Base-by-base conservation (phyloP, 2,113 vertebrate genomes). In the Coturnix japonica region DNA sequence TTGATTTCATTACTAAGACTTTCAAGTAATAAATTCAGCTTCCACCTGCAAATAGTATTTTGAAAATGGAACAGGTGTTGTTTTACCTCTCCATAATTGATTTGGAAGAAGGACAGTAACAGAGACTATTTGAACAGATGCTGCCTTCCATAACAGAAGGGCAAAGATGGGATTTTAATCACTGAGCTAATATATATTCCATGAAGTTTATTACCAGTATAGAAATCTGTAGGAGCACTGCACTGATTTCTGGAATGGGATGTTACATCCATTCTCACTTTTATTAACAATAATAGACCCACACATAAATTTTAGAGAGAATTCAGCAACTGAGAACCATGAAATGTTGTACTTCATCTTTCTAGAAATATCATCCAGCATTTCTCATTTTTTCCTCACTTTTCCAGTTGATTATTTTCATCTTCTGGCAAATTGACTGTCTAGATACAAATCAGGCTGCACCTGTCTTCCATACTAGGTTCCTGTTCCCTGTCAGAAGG, bases 81-180 rank as follows among this genome's bases (percentile, higher is more conserved):
- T 64, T 93, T 76, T 71, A 85, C 4, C 66, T 51, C 28, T 90
- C 66, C 47, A 41, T 59, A 63, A 46, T 11, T 35, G 87, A 74
- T 85, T 39, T 88, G 65, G 72, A 91, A 94, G 79, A 85, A 66
- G 47, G 65, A 64, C 41, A 60, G 3, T 57, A 73, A 31, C 13
- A 88, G 39, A 82, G 56, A 25, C 72, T 41, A 56, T 91, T 63
- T 65, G 71, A 54, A 73, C 86, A 94, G 86, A 90, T 88, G 80
- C 9, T 59, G 41, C 49, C 37, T 78, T 69, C 61, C 41, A 21
- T 33, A 83, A 69, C 85, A 95, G 93, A 84, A 93, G 90, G 79
- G 39, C 39, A 60, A 25, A 47, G 19, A 88, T 81, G 17, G 63
- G 25, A 59, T 75, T 33, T 51, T 22, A 31, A 61, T 53, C 69